Percentiles rank a stretch among this genome's conserved stretches.
These are phyloP conservation scores for Isaurus tuberculatus DNA, from an alignment of 92 coral and sea anemone genomes.

Conservation along the genomic window DNA sequence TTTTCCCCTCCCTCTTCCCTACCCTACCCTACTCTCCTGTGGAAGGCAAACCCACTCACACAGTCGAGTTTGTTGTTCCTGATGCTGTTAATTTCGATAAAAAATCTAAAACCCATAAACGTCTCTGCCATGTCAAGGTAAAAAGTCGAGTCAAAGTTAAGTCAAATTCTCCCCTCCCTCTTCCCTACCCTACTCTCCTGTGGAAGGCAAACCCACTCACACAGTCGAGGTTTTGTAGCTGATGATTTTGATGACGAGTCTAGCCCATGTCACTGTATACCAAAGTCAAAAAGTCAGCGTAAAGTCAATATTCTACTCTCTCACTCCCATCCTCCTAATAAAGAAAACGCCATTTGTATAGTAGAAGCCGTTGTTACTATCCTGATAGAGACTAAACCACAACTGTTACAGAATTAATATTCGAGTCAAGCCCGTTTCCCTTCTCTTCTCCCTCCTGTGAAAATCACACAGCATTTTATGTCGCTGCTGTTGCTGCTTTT, in stretches of 20 bases:
- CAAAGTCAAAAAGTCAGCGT: no score
- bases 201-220: neutral
- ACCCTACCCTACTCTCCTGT: neutral
- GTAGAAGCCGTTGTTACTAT: no score
- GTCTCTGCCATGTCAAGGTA: neutral
- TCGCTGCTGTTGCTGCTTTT: no score
- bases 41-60: neutral
- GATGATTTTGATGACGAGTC: neutral
- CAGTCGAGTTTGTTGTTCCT: neutral
- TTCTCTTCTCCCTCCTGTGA: no score
- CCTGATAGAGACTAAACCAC: neutral
- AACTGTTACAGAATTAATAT: neutral
- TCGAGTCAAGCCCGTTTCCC: no score
- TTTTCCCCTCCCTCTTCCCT: no score
- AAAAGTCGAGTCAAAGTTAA: neutral
- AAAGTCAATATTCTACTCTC: no score
- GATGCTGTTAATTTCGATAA: neutral
- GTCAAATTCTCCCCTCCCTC: neutral
- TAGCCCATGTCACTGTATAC: no score
- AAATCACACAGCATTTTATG: no score
- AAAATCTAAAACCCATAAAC: neutral
- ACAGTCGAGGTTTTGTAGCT: neutral
- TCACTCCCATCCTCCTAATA: no score
- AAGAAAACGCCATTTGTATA: no score
- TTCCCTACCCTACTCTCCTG: slow-evolving; percentile 1